A percentile compares a stretch with the other conserved stretches of the same genome.
These are phyloP conservation scores for Cygnus olor DNA, from an alignment of 2,797 vertebrate genomes.

Conservation along the genomic window DNA sequence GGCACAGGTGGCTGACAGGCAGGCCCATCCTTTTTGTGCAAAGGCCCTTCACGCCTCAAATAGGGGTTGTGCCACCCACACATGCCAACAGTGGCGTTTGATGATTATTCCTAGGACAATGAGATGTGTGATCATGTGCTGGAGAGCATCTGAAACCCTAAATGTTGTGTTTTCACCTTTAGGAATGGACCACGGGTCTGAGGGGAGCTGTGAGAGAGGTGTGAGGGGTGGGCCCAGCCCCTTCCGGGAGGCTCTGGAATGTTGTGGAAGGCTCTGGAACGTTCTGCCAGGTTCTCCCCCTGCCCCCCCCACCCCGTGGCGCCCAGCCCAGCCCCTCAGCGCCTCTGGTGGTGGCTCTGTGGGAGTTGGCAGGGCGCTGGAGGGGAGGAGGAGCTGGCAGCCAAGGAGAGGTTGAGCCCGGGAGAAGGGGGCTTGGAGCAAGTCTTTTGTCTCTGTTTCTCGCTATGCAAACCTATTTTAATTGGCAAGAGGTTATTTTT, in stretches of 20 bases:
- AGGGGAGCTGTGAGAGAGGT: background rate
- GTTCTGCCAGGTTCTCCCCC: too few relatives aligned
- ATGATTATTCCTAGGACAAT: background rate
- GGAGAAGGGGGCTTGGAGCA: background rate
- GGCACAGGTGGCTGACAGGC: too few relatives aligned
- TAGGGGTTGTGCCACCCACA: accelerated
- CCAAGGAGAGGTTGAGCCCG: background rate
- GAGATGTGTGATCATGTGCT: accelerated
- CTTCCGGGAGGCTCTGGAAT: background rate
- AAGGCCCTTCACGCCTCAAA: background rate
- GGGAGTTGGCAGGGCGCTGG: background rate
- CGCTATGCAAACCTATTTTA: background rate
- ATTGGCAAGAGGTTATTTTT: background rate
- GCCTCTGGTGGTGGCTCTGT: accelerated
- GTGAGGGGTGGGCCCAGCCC: background rate
- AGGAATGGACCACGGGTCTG: background rate
- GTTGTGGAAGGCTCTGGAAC: background rate
- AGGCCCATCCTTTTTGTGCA: background rate
- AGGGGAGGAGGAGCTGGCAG: background rate
- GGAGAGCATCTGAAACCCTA: background rate
- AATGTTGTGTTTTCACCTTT: background rate
- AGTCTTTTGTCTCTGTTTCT: background rate
- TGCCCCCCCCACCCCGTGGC: background rate
- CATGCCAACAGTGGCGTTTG: accelerated
- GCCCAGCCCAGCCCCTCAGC: background rate